These are phyloP conservation scores for Gnatocerus cornutus DNA, from an alignment of 2,888 invertebrate species.

Conservation along the genomic window DNA sequence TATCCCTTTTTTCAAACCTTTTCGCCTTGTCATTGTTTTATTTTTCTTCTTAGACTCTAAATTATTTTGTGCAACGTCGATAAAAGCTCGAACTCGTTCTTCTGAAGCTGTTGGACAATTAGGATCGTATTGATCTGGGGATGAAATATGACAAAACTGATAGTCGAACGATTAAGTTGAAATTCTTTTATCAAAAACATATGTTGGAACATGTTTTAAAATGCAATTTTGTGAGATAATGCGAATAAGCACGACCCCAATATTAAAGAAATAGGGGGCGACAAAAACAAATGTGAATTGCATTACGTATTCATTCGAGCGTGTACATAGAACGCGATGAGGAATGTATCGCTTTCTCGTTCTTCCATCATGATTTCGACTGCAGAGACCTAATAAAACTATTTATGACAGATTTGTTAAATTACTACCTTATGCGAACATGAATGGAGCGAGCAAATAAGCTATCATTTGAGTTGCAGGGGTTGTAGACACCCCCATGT, in stretches of 20 bases:
- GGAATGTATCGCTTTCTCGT: slow-evolving; percentile 61
- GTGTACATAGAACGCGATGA: slow-evolving; percentile 59
- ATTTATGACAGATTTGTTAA: slow-evolving; percentile 61
- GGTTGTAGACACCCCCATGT: slow-evolving; percentile 20
- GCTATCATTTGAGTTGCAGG: slow-evolving; percentile 33
- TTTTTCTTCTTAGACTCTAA: slow-evolving; percentile 47
- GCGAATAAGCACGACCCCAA: slow-evolving; percentile 66
- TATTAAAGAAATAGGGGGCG: slow-evolving; percentile 64
- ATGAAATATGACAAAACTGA: slow-evolving; percentile 21
- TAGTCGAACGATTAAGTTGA: slow-evolving; percentile 46
- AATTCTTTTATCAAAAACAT: slow-evolving; percentile 69
- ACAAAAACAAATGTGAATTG: slow-evolving; percentile 72
- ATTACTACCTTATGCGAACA: slow-evolving; percentile 49
- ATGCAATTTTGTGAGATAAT: slow-evolving; percentile 70
- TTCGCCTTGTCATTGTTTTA: slow-evolving; percentile 51
- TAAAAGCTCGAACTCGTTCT: slow-evolving; percentile 28
- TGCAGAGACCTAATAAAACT: slow-evolving; percentile 60
- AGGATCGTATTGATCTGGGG: slow-evolving; percentile 22
- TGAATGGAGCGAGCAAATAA: slow-evolving; percentile 34
- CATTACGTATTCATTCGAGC: slow-evolving; percentile 70
- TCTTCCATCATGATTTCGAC: slow-evolving; percentile 60
- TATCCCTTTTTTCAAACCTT: slow-evolving; percentile 49
- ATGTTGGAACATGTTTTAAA: slow-evolving; percentile 69
- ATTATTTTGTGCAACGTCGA: slow-evolving; percentile 50
- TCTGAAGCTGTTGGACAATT: slow-evolving; percentile 20